These are phyloP conservation scores for Stomorhina lunata DNA, from an alignment of 2,888 invertebrate genomes.

Conservation along the genomic window DNA sequence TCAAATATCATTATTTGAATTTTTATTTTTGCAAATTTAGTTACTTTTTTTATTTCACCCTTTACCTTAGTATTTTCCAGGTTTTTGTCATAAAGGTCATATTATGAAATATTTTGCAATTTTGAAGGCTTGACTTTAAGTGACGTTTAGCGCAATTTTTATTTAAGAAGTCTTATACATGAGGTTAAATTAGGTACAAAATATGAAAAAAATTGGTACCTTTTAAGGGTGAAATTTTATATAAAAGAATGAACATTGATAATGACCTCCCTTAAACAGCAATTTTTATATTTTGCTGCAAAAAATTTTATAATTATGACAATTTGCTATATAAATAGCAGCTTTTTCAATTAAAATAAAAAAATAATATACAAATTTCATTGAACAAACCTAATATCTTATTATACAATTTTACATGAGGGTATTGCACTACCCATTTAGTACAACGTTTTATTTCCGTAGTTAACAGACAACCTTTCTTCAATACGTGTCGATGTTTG, in stretches of 20 bases:
- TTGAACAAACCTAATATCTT: too few relatives aligned
- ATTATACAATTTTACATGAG: too few relatives aligned
- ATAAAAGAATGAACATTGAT: conserved; percentile 23
- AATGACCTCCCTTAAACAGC: neutral
- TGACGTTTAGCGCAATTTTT: conserved; percentile 8
- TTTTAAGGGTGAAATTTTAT: too few relatives aligned
- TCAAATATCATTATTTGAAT: too few relatives aligned
- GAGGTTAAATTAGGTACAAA: neutral
- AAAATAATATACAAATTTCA: too few relatives aligned
- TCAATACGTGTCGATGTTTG: too few relatives aligned
- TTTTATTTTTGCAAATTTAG: neutral
- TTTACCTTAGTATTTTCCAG: neutral
- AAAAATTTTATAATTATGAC: too few relatives aligned
- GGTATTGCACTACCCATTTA: too few relatives aligned
- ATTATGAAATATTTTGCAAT: conserved; percentile 15
- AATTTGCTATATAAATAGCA: too few relatives aligned
- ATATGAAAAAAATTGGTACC: neutral
- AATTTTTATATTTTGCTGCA: neutral
- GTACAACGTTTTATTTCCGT: too few relatives aligned
- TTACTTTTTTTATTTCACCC: neutral
- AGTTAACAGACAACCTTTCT: too few relatives aligned
- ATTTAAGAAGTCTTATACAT: conserved; percentile 32
- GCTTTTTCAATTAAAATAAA: too few relatives aligned
- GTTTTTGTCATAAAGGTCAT: conserved; percentile 13
- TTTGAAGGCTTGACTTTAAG: conserved; percentile 19